Conservation (phyloP, 2,113 vertebrate species). For the Brachirus orientalis region DNA sequence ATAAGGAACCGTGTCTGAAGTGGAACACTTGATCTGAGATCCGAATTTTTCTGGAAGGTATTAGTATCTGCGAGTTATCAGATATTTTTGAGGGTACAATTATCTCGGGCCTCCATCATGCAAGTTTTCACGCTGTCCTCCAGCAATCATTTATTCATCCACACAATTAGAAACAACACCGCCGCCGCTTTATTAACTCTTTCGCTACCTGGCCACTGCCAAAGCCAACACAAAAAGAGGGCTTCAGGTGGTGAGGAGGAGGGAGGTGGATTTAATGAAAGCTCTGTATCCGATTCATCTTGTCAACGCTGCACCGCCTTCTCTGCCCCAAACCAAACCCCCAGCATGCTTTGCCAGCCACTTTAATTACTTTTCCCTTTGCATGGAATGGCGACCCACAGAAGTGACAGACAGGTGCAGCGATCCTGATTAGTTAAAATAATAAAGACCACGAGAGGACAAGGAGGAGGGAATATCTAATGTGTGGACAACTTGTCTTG, state of each 20-base stretch:
- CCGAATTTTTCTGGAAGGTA: constrained; percentile 18
- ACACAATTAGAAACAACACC: constrained; percentile 63
- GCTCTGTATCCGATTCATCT: constrained; percentile 76
- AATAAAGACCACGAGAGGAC: constrained; percentile 64
- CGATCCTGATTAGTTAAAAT: constrained; percentile 81
- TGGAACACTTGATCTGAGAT: constrained; percentile 2
- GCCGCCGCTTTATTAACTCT: constrained; percentile 66
- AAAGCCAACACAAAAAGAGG: constrained; percentile 56
- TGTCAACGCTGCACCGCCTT: constrained; percentile 69
- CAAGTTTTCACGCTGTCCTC: constrained; percentile 58
- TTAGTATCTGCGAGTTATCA: constrained; percentile 29
- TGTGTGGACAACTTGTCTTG: constrained; percentile 57
- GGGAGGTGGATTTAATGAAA: constrained; percentile 72
- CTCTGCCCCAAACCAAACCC: constrained; percentile 73
- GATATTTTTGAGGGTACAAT: constrained; percentile 48
- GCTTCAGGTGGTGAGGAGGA: constrained; percentile 63
- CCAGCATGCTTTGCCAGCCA: constrained; percentile 74
- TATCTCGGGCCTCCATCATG: constrained; percentile 35
- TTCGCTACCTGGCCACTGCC: constrained; percentile 62
- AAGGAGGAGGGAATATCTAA: constrained; percentile 37
- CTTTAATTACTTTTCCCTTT: constrained; percentile 79
- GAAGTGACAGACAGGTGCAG: constrained; percentile 80
- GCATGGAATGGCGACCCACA: constrained; percentile 55
- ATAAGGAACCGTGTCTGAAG: background rate
- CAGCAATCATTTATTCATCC: constrained; percentile 66